Percentiles rank a stretch among this genome's conserved stretches.
These are phyloP conservation scores for Ditylenchus dipsaci DNA, from an alignment of 1,140 invertebrate species.

Conservation along the genomic window DNA sequence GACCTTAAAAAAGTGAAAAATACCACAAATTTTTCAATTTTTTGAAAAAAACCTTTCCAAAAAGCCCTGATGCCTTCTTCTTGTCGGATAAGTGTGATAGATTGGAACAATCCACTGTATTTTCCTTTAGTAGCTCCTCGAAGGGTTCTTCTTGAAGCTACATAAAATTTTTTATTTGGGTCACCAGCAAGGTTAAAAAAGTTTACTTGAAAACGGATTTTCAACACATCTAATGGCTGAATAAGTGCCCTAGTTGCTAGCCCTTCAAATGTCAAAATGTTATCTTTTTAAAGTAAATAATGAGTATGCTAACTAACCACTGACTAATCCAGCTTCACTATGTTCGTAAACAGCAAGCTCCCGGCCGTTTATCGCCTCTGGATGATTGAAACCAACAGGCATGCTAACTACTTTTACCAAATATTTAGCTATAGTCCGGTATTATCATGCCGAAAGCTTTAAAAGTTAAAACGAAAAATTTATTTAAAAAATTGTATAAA, in stretches of 20 bases:
- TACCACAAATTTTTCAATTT: too few species aligned
- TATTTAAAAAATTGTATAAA: too few species aligned
- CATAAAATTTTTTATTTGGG: too few species aligned
- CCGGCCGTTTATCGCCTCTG: slow-evolving; percentile 36
- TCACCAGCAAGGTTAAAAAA: not conserved
- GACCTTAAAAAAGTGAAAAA: slow-evolving; percentile 68
- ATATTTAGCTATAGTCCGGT: too few species aligned
- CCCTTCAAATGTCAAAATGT: not conserved
- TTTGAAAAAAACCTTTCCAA: slow-evolving; percentile 59
- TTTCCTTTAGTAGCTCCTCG: slow-evolving; percentile 66
- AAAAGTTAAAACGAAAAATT: too few species aligned
- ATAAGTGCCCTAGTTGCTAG: slow-evolving; percentile 46
- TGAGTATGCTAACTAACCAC: slow-evolving; percentile 33
- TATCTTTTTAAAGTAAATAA: not conserved
- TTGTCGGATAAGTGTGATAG: slow-evolving; percentile 69
- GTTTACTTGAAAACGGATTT: slow-evolving; percentile 83
- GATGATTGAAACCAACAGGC: slow-evolving; percentile 29
- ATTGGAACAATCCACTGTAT: slow-evolving; percentile 76
- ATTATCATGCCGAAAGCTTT: too few species aligned
- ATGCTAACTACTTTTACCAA: not conserved
- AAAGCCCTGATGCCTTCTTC: slow-evolving; percentile 80
- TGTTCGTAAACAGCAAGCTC: slow-evolving; percentile 32
- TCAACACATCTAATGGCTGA: slow-evolving; percentile 75
- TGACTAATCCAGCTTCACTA: slow-evolving; percentile 26
- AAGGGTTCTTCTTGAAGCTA: slow-evolving; percentile 83